Evolutionary conservation across 1,140 invertebrate species (phyloP).

Genomic region (Drosophila guanche): DNA sequence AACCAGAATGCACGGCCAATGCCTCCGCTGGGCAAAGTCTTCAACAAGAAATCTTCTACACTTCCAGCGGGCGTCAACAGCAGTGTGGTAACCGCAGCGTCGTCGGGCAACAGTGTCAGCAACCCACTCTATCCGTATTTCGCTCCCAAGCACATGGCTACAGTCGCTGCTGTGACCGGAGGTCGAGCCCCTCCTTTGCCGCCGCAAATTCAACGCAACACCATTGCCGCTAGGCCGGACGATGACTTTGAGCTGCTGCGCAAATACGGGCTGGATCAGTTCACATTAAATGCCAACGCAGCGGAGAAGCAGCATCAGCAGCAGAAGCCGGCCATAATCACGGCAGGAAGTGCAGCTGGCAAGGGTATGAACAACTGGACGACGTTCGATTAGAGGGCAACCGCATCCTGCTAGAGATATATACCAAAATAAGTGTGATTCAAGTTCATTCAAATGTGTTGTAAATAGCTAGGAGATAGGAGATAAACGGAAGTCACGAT

Average conservation of each 20-base stretch:
- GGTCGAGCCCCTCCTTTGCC: slow-evolving; percentile 50
- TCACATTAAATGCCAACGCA: slow-evolving; percentile 60
- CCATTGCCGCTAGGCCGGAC: slow-evolving; percentile 63
- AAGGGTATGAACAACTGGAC: slow-evolving; percentile 81
- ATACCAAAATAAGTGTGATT: slow-evolving; percentile 79
- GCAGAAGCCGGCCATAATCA: slow-evolving; percentile 14
- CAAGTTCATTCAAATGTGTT: slow-evolving; percentile 46
- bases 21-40: slow-evolving; percentile 54
- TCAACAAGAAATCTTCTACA: slow-evolving; percentile 83
- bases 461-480: slow-evolving; percentile 62
- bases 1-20: slow-evolving; percentile 82
- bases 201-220: slow-evolving; percentile 54
- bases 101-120: slow-evolving; percentile 72
- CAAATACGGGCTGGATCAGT: slow-evolving; percentile 85
- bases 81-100: slow-evolving; percentile 51
- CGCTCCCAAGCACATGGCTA: slow-evolving; percentile 83
- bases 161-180: slow-evolving; percentile 61
- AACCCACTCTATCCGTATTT: slow-evolving; percentile 87
- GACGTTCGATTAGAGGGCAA: slow-evolving; percentile 68
- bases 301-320: slow-evolving; percentile 31
- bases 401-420: slow-evolving; percentile 38
- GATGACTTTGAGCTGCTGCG: slow-evolving; percentile 85
- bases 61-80: slow-evolving; percentile 83
- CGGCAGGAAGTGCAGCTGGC: slow-evolving; percentile 25
- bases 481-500: slow-evolving; percentile 26